Evolutionary conservation across 2,888 invertebrate genomes (phyloP).

Genomic region (Drosophila nigricruria): DNA sequence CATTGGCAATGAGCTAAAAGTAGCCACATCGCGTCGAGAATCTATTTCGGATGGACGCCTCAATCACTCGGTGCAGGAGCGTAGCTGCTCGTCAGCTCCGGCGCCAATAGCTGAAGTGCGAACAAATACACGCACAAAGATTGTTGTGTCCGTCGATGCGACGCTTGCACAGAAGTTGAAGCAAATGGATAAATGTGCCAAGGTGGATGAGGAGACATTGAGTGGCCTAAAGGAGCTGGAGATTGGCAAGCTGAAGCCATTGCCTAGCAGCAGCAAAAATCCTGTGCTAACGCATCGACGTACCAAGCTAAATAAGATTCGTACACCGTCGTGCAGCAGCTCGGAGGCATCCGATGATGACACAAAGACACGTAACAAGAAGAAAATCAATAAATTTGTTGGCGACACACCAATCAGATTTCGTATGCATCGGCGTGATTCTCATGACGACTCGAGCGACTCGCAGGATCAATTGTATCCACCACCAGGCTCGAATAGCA

Average conservation of each 20-base stretch:
- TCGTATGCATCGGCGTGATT: conserved; percentile 89
- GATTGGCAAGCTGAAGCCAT: conserved; percentile 82
- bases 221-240: conserved; percentile 82
- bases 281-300: conserved; percentile 86
- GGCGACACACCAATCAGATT: conserved; percentile 88
- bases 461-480: conserved; percentile 89
- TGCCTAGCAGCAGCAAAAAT: conserved; percentile 81
- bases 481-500: conserved; percentile 76
- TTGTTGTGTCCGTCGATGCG: conserved; percentile 79
- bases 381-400: conserved; percentile 90
- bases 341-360: conserved; percentile 97
- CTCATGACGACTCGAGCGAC: conserved; percentile 94
- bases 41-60: conserved; percentile 93
- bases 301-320: conserved; percentile 89
- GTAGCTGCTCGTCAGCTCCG: conserved; percentile 66
- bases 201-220: conserved; percentile 68
- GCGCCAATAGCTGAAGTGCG: conserved; percentile 85
- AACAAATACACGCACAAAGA: conserved; percentile 87
- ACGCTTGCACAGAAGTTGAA: conserved; percentile 79
- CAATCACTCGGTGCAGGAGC: conserved; percentile 89
- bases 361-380: conserved; percentile 91
- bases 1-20: conserved; percentile 87
- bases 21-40: conserved; percentile 88
- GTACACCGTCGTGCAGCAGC: conserved; percentile 96
- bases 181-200: conserved; percentile 74